Evolutionary conservation across 1,140 invertebrate species (phyloP), one percentile per base, ranked within the genome.

Genomic region (Portunus trituberculatus): DNA sequence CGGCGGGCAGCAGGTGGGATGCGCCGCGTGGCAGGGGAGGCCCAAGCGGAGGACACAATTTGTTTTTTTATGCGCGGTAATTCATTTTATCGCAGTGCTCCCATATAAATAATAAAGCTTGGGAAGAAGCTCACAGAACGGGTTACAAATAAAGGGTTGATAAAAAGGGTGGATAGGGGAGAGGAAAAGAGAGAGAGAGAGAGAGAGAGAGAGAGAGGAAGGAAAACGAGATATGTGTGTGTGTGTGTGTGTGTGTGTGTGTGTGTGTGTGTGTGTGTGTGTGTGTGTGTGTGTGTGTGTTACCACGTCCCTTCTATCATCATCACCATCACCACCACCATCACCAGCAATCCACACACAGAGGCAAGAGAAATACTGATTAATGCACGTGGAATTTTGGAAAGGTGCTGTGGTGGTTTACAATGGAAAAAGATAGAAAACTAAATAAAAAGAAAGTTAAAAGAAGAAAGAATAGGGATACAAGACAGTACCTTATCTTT

Each of bases 51-150:
- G 92, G 92, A 93, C 92, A 93, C 82, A 93, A 93, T 93, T 93
- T 93, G 92, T 48, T 93, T 93, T 92, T 93, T 93, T 93, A 48
- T 93, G 76, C n/a, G 12, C 39, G 82, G 92, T 93, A 93, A 93
- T 93, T 93, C 92, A 93, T 93, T 93, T 93, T 93, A 93, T 93
- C 92, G 92, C 92, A 48, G 84, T 88, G 46, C 39, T 76, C 86
- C 93, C 93, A 94, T 76, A 89, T 94, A 90, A 90, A 94, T 88
- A 90, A 94, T 89, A 94, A 90, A 90, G 46, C 48, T 48, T 46
- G 52, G 86, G 59, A 88, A 67, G 84, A 93, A 87, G 92, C 29
- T 52, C 92, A 87, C 39, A 48, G 92, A 88, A 93, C 83, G 83
- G 92, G 92, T 93, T 86, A 88, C 83, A 59, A 59, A 88, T 93